Base-by-base conservation (phyloP, 2,113 vertebrate genomes). In the Peromyscus leucopus region DNA sequence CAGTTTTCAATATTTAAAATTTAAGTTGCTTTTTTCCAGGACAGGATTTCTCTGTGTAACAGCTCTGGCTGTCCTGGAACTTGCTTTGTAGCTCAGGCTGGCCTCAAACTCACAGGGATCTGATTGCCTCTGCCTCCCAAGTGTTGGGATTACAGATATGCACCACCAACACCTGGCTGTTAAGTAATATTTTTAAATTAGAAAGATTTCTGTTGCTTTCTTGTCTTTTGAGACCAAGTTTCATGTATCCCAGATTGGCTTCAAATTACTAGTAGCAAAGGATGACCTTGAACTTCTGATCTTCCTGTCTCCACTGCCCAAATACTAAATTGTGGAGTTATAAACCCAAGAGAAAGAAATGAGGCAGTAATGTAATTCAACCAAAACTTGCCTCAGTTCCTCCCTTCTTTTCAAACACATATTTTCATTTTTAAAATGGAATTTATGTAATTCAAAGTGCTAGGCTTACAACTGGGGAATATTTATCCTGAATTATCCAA, bases 401-500 rank as follows among this genome's bases (percentile, higher is more conserved):
- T 79, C 33, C 55, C 12, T 1, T 6, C 4, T 42, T 83, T 13
- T 16, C 36, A 9, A 79, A 31, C 57, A 65, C 3, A 28, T 83
- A 42, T 13, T 63, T 63, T 90, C 85, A 9, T 48, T 19, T 16
- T 65, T 88, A 80, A 85, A 24, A 42, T 71, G 51, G 51, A 91
- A 36, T 26, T 94, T 55, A 51, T 76, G 69, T 91, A 82, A 17
- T 67, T 95, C 36, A 83, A 96, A 96, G 67, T 51, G 1, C 16
- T 89, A 65, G 10, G 7, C 74, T 94, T 89, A n/a, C 84, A 94
- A 42, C 17, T 90, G 9, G 24, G 28, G 31, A 10, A 94, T 76
- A 83, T 94, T 76, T 91, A 91, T 76, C 31, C n/a, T 61, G 26
- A 65, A 91, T 72, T 75, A 76, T 91, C 7, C 59, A 89, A 86